These are phyloP conservation scores for Temnothorax longispinosus DNA, from an alignment of 1,140 invertebrate genomes.

Conservation along the genomic window DNA sequence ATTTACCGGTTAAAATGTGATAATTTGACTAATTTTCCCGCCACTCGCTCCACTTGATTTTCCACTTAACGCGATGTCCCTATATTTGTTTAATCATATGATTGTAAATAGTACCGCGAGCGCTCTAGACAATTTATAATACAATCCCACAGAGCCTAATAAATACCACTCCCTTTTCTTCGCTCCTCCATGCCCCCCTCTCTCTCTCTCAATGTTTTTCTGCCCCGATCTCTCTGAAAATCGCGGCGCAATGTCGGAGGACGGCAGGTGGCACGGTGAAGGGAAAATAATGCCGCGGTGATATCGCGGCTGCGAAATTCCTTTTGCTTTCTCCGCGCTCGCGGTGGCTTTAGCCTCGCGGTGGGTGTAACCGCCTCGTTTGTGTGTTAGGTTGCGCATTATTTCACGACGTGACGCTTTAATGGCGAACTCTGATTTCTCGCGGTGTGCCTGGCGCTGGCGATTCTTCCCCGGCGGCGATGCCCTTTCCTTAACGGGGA, in stretches of 20 bases:
- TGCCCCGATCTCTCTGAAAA: conserved; percentile 66
- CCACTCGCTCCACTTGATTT: neutral
- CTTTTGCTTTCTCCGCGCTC: conserved; percentile 72
- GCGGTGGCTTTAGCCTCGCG: conserved; percentile 63
- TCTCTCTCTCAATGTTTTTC: neutral
- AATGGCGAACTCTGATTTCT: conserved; percentile 69
- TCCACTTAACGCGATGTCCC: neutral
- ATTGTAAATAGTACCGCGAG: neutral
- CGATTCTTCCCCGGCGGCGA: conserved; percentile 5
- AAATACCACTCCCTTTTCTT: neutral
- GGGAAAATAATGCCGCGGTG: conserved; percentile 73
- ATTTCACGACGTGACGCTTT: conserved; percentile 72
- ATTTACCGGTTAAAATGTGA: neutral
- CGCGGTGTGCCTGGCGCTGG: conserved; percentile 11
- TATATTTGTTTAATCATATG: neutral
- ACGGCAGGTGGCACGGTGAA: conserved; percentile 74
- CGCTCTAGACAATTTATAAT: neutral
- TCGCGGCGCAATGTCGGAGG: conserved; percentile 74
- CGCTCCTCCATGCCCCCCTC: neutral
- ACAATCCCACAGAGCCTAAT: neutral
- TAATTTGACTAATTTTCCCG: neutral
- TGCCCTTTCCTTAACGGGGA: conserved; percentile 40
- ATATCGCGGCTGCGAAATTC: conserved; percentile 74
- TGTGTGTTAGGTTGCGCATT: conserved; percentile 67
- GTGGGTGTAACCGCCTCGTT: conserved; percentile 72